A percentile compares a stretch with the other conserved stretches of the same genome.
Conservation (phyloP, 2,888 invertebrate genomes). For the Cantharis nigra region DNA sequence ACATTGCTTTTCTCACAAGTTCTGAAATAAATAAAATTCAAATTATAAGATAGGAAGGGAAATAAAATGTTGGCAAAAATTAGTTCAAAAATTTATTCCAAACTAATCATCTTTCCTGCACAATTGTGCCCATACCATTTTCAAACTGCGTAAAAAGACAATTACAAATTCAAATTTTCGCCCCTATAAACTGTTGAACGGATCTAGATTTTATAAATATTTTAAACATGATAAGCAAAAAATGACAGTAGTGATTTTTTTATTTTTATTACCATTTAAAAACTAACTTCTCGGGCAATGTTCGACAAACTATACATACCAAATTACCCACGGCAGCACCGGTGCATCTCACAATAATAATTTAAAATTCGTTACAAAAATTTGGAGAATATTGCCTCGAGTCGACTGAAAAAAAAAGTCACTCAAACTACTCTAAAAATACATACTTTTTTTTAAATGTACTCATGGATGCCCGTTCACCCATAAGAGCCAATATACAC, state of each 20-base stretch:
- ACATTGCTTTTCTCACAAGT: too few species aligned
- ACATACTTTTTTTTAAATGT: constrained; percentile 40
- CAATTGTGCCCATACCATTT: constrained; percentile 34
- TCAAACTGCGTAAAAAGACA: constrained; percentile 27
- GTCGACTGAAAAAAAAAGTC: constrained; percentile 46
- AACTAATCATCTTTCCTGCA: constrained; percentile 37
- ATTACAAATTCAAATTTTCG: constrained; percentile 34
- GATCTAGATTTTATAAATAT: constrained; percentile 42
- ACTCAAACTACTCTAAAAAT: constrained; percentile 41
- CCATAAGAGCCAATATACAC: constrained; percentile 54
- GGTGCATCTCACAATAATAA: not conserved
- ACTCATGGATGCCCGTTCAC: constrained; percentile 51
- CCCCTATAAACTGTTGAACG: constrained; percentile 49
- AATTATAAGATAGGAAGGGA: too few species aligned
- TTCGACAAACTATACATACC: constrained; percentile 18
- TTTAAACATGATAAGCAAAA: constrained; percentile 41
- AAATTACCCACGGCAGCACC: not conserved
- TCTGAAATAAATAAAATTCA: too few species aligned
- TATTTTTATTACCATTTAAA: constrained; percentile 45
- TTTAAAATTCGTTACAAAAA: constrained; percentile 4
- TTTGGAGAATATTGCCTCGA: constrained; percentile 45
- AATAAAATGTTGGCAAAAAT: not conserved
- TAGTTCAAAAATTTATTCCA: constrained; percentile 39
- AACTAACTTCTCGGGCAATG: constrained; percentile 49
- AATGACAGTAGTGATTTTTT: constrained; percentile 31